Base-by-base conservation (phyloP, 2,113 vertebrate species). In the Cavia porcellus region DNA sequence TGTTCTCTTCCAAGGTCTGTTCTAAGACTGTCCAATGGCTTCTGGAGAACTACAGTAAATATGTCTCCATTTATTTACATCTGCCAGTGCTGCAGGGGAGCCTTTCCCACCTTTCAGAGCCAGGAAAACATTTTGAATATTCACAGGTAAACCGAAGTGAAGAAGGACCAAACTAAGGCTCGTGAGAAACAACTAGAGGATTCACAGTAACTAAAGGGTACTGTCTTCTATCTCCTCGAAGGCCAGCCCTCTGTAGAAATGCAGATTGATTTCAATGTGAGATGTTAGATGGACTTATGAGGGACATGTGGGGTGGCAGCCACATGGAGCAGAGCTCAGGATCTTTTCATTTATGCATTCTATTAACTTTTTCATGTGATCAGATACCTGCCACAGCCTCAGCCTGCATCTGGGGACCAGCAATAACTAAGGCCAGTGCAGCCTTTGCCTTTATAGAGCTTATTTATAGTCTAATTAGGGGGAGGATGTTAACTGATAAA, bases 1-100 rank as follows among this genome's bases (percentile, higher is more conserved):
- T 42, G 17, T 90, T 88, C 88, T 97, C 90, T 97, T 82, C 30
- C 8, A 17, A 79, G 94, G 90, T 90, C 94, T 72, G 17, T 93
- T 42, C 66, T 88, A 85, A 86, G 84, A 77, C 35, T 9, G 1
- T 80, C 52, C 57, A 42, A 47, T 1, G 28, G 84, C 52, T 90
- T 50, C 30, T 6, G 30, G 83, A 47, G 50, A 94, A 50, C 77
- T 42, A 24, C 24, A 38, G 17, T 38, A 52, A 92, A 83, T 81
- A 95, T 86, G 79, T 57, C 38, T 22, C 74, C 38, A 66, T 90
- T 75, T 93, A 66, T 70, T 96, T 45, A 66, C 12, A 68, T 84
- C 75, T 96, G 92, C 81, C 24, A 0, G 5, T 38, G 80, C 17
- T 91, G 82, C 22, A n/a, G 59, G 75, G 57, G 74, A 66, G 50